phyloP scores from a whole-genome alignment of 2,113 vertebrate species.

The Silurus glanis region DNA sequence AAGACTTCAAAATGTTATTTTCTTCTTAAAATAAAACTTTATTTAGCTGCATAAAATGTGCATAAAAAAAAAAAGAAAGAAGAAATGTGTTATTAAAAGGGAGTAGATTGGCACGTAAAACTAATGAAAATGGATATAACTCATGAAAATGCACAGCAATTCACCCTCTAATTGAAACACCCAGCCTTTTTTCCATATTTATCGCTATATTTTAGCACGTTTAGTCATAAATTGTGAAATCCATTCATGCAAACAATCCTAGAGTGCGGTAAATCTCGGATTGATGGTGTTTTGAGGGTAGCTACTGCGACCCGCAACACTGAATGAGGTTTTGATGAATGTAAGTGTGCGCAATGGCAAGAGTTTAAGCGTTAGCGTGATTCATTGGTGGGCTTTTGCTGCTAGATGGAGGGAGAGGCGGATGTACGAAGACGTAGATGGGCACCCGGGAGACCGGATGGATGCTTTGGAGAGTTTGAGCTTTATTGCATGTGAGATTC shows the following conservation, averaged over 20 bases:
- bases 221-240: neutral
- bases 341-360: neutral
- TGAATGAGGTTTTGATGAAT: conserved; percentile 26
- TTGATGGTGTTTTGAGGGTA: neutral
- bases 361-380: neutral
- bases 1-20: neutral
- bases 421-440: conserved; percentile 33
- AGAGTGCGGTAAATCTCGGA: neutral
- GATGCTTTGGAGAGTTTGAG: conserved; percentile 41
- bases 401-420: conserved; percentile 31
- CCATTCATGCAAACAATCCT: too few relatives aligned
- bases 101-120: neutral
- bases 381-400: conserved; percentile 6
- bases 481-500: conserved; percentile 60
- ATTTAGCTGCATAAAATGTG: neutral
- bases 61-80: neutral
- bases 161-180: too few relatives aligned
- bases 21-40: neutral
- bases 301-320: neutral
- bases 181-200: too few relatives aligned
- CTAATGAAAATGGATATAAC: too few relatives aligned
- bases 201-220: neutral
- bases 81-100: neutral
- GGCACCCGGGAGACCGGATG: neutral
- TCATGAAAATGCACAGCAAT: neutral